Base-by-base conservation (phyloP, 2,113 vertebrate species). In the Corythoichthys haematopterus region DNA sequence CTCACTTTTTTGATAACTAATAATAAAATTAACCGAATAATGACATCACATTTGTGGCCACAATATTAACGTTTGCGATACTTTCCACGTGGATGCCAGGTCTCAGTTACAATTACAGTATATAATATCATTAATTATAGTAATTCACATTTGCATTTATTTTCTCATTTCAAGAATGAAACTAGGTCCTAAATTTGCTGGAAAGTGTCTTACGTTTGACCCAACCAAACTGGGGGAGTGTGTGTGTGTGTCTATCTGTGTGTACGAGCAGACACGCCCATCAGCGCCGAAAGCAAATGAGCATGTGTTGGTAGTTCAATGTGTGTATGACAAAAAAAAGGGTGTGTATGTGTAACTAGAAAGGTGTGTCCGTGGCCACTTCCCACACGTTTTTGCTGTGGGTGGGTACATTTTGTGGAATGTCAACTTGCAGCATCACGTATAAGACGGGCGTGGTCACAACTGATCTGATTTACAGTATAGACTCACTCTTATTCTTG, bases 381-480 rank as follows among this genome's bases (percentile, higher is more conserved):
- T 76, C 82, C 82, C 86, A 72, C 16, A 78, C 45, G 61, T 68
- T 75, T 80, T 58, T 65, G 68, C 64, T 8, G 45, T 69, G 71
- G 65, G 74, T 36, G 75, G 45, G 45, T 62, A 33, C 73, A 67
- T 84, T 80, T 75, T 64, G 66, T 45, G 48, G 45, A 64, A 73
- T 55, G 50, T 66, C 50, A 75, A 80, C 82, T 64, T 82, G 80
- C 72, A 67, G 70, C 14, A 38, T 84, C 67, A 67, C 71, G 74
- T 47, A 57, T 69, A 8, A 33, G 59, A 1, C 20, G 35, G 13
- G 66, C 64, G 69, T 64, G 80, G 72, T 69, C 64, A 55, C 36
- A 79, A 67, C 56, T 71, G 60, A 16, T 59, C 65, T 64, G 59
- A 73, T 66, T 83, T 45, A 61, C 4, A 0, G 7, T 6, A 0